Conservation (phyloP, 2,113 vertebrate species). For the Falco punctatus region DNA sequence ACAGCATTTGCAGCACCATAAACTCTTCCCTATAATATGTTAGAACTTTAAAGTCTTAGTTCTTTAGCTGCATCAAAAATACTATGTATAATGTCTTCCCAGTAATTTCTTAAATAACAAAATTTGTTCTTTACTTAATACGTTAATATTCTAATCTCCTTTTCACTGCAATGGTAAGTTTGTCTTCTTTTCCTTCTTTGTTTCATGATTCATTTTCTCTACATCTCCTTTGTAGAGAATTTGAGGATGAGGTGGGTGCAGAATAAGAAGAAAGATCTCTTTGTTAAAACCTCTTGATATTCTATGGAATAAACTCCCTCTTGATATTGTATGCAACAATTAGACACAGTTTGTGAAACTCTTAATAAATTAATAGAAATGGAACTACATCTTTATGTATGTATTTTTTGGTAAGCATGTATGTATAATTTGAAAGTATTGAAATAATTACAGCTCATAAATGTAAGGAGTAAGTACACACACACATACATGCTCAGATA, state of each 20-base stretch:
- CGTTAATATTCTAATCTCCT: neutral
- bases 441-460: neutral
- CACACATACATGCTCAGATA: neutral
- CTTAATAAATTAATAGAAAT: neutral
- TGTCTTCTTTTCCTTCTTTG: neutral
- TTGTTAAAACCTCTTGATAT: neutral
- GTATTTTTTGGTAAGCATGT: neutral
- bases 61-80: neutral
- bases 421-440: neutral
- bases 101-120: neutral
- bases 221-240: neutral
- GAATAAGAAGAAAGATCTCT: neutral
- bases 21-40: neutral
- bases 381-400: neutral
- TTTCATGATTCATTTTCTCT: neutral
- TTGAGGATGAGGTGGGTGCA: neutral
- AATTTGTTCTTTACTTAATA: neutral
- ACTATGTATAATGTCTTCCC: neutral
- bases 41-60: neutral
- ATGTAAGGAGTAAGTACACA: neutral
- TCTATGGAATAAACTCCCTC: neutral
- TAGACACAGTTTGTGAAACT: neutral
- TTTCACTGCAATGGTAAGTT: neutral
- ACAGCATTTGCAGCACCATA: neutral
- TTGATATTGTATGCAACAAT: neutral